Evolutionary conservation across 1,140 invertebrate genomes (phyloP), one percentile per base, ranked within the genome.

Genomic region (Pseudomyrmex pallidus): DNA sequence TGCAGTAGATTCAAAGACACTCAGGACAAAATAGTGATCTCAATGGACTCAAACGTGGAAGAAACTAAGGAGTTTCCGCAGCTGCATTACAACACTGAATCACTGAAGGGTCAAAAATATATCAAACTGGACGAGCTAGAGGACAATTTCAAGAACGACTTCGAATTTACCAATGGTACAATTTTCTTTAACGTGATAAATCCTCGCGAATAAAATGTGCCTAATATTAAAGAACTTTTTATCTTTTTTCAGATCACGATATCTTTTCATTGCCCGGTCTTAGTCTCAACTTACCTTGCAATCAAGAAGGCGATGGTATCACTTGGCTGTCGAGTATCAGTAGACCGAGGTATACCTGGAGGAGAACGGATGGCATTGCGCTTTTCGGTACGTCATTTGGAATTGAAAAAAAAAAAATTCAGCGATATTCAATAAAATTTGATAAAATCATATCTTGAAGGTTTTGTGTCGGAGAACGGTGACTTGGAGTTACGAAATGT

Each of bases 321-420:
- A 89, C 87, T 5, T 92, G 91, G 91, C 73, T 89, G 20, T 90
- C 90, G 59, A 91, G 90, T 50, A 88, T 91, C 22, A 90, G 73
- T 61, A 86, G 87, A 67, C 91, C 91, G 9, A 92, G 91, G 87
- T 93, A 93, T 17, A 90, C 89, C 17, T 93, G 92, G 92, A 89
- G 59, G 35, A 88, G 90, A 66, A 74, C 87, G 9, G 92, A 92
- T 59, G 84, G 86, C 67, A 67, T 77, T 59, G 90, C 91, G 2
- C 62, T 92, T 57, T 83, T 90, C 66, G 92, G 92, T 92, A 62
- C 12, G 12, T 13, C 9, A 50, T 13, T 12, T 50, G 9, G 2
- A 50, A 50, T 50, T 50, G 9, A 50, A 52, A 52, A 52, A 10
- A 9, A 50, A 52, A 52, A 52, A 52, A 52, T 8, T 13, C 17